A percentile compares a stretch with the other conserved stretches of the same genome.
Evolutionary conservation across 2,113 vertebrate species (phyloP).

Genomic region (Connochaetes taurinus): DNA sequence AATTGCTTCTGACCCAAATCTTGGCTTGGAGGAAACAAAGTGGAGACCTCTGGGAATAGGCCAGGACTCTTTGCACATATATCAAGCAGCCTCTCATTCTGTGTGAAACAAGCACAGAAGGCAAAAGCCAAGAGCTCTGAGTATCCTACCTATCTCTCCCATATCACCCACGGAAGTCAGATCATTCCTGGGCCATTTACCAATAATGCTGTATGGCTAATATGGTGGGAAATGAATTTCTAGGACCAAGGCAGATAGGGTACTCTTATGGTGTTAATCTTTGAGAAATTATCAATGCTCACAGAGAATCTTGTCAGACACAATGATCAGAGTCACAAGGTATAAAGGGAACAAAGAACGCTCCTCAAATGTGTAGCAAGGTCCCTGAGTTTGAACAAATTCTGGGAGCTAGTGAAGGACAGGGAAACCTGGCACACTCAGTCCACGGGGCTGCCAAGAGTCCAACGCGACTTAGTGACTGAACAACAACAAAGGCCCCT

Average conservation of each 20-base stretch:
- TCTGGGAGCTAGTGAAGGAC: neutral
- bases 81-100: neutral
- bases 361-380: neutral
- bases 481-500: neutral
- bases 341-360: neutral
- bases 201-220: neutral
- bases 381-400: neutral
- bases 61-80: neutral
- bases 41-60: neutral
- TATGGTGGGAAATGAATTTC: neutral
- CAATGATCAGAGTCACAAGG: neutral
- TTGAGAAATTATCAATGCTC: neutral
- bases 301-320: neutral
- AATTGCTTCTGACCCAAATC: constrained; percentile 44
- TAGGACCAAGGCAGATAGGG: neutral
- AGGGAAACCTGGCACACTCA: neutral
- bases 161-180: neutral
- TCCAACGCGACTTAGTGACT: neutral
- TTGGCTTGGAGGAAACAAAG: constrained; percentile 33
- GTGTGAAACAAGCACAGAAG: constrained; percentile 23
- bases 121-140: neutral
- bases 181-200: neutral
- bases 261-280: constrained; percentile 3
- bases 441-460: neutral
- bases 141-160: neutral